Base-by-base conservation (phyloP, 2,113 vertebrate species). In the Sander vitreus region DNA sequence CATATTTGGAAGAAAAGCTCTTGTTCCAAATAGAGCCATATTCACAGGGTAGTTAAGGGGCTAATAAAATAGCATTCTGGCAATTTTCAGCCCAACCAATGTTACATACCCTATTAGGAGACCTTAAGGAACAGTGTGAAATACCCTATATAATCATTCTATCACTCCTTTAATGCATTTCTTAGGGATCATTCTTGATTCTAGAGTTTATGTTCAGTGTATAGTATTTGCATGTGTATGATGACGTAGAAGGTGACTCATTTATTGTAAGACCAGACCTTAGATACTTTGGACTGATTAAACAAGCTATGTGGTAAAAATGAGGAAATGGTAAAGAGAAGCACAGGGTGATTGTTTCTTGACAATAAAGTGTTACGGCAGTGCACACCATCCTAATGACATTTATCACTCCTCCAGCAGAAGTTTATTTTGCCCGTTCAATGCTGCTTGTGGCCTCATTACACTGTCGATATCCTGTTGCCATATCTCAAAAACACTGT, bases 201-300 rank as follows among this genome's bases (percentile, higher is more conserved):
- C 43, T 11, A 15, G 10, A 27, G 15, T 59, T 77, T 51, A 36
- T 70, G 16, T 65, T 77, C 2, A 33, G 4, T 54, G 14, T 68
- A 54, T 43, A 76, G 57, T 74, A 47, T 30, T 53, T 73, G 67
- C 78, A 88, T 81, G 81, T 21, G 10, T 57, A 47, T 43, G n/a
- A 47, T 43, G 18, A 14, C 7, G 3, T 47, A 70, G 4, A 59
- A 53, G 1, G 5, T 64, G 27, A 60, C 23, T 57, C 10, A 6
- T 60, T 69, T 54, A 36, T 21, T 54, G 16, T 55, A 15, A 59
- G 23, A 25, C 10, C 25, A 53, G 8, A 21, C 27, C 60, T 55
- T 23, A 55, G 45, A 51, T 66, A 53, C n/a, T 4, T 14, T 18
- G 63, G n/a, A 65, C 23, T 10, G 36, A 64, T 57, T 53, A n/a